Evolutionary conservation across 1,140 invertebrate species (phyloP).

Genomic region (Wasmannia auropunctata): DNA sequence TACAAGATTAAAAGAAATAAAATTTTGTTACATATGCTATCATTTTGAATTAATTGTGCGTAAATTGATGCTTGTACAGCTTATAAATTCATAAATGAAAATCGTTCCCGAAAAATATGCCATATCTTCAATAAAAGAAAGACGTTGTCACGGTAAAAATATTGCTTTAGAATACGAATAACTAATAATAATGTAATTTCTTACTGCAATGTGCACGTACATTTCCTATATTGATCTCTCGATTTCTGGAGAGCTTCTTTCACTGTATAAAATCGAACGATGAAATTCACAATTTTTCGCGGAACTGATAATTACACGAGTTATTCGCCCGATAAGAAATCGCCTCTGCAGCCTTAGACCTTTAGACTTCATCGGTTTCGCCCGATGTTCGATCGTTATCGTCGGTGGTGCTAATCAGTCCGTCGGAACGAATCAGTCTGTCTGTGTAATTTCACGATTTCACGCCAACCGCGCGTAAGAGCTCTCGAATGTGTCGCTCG

Average conservation of each 20-base stretch:
- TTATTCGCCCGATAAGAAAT: conserved; percentile 26
- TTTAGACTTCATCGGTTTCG: not conserved
- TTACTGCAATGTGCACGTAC: too few species aligned
- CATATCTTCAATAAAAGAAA: not conserved
- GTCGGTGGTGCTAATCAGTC: not conserved
- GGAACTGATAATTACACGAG: conserved; percentile 33
- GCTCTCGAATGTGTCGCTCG: not conserved
- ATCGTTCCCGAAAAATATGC: not conserved
- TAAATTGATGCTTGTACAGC: not conserved
- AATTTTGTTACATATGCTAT: not conserved
- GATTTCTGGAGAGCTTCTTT: not conserved
- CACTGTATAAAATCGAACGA: not conserved
- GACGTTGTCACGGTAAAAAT: not conserved
- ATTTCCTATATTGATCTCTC: not conserved
- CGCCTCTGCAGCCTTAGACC: not conserved
- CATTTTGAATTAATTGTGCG: not conserved
- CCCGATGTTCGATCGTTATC: conserved; percentile 35
- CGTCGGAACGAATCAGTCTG: too few species aligned
- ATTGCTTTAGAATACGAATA: not conserved
- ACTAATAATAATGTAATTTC: not conserved
- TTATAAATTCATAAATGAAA: not conserved
- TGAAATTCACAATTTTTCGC: not conserved
- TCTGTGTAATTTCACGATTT: conserved; percentile 42
- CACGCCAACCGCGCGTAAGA: not conserved
- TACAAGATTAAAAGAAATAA: not conserved